Conservation (phyloP, 2,888 invertebrate genomes). For the Pseudolycoriella hygida region DNA sequence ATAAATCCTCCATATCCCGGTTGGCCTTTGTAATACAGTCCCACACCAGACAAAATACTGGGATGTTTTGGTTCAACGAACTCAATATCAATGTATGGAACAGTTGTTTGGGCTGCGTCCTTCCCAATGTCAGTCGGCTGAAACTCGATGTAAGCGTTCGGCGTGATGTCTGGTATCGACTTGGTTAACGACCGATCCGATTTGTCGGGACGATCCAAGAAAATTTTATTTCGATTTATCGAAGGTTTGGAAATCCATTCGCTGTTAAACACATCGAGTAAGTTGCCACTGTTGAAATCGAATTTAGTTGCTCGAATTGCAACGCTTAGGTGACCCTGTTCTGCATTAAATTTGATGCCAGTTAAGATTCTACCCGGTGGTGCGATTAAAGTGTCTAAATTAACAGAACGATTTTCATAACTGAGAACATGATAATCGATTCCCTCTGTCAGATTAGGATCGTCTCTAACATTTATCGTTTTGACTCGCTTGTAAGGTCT, state of each 20-base stretch:
- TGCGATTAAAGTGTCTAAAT: constrained; percentile 51
- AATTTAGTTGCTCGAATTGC: constrained; percentile 56
- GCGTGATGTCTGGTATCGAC: constrained; percentile 21
- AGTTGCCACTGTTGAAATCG: constrained; percentile 37
- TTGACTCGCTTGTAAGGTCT: background rate
- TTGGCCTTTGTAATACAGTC: constrained; percentile 33
- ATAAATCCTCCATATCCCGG: constrained; percentile 33
- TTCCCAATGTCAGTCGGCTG: constrained; percentile 30
- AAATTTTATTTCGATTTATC: constrained; percentile 19
- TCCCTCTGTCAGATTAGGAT: constrained; percentile 29
- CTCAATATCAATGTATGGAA: constrained; percentile 37
- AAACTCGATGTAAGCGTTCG: constrained; percentile 32
- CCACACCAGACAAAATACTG: constrained; percentile 32
- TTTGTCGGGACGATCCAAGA: constrained; percentile 23
- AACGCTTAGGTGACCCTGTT: constrained; percentile 58
- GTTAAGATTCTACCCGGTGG: constrained; percentile 39
- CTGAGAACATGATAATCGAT: constrained; percentile 50
- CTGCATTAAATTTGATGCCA: constrained; percentile 46
- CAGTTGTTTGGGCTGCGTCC: constrained; percentile 37
- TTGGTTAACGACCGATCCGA: constrained; percentile 10
- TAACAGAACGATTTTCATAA: constrained; percentile 50
- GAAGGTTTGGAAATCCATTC: constrained; percentile 36
- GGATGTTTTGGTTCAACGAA: constrained; percentile 29
- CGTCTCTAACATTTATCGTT: constrained; percentile 27
- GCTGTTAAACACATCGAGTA: constrained; percentile 14